A percentile compares a stretch with the other conserved stretches of the same genome.
Conservation (phyloP, 1,140 invertebrate genomes). For the Trissolcus basalis region DNA sequence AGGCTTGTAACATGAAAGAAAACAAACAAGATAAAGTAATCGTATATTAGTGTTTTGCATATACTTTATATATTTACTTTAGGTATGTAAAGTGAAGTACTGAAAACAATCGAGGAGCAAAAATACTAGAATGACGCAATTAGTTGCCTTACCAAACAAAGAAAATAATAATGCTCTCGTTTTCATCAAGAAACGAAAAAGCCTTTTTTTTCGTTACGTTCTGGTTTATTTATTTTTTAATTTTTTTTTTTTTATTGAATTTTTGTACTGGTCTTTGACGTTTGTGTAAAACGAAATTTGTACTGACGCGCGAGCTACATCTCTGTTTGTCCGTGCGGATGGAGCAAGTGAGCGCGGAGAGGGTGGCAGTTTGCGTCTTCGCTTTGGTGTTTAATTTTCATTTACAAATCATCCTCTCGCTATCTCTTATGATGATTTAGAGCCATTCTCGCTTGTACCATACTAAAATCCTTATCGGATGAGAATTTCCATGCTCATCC, state of each 20-base stretch:
- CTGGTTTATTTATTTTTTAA: constrained; percentile 4
- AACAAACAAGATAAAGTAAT: constrained; percentile 73
- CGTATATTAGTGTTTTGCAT: constrained; percentile 77
- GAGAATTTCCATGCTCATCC: too few relatives aligned
- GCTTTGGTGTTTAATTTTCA: neutral
- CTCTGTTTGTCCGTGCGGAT: constrained; percentile 30
- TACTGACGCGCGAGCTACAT: constrained; percentile 12
- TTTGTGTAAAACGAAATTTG: constrained; percentile 61
- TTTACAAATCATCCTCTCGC: neutral
- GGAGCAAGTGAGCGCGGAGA: constrained; percentile 41
- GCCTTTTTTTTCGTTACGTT: constrained; percentile 44
- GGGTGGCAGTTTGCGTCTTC: constrained; percentile 66
- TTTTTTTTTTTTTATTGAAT: too few relatives aligned
- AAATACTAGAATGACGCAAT: constrained; percentile 60
- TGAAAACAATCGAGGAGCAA: constrained; percentile 55
- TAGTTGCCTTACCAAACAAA: constrained; percentile 71
- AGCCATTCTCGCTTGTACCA: too few relatives aligned
- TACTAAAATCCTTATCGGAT: too few relatives aligned
- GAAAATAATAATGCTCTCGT: constrained; percentile 16
- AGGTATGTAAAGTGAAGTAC: constrained; percentile 71
- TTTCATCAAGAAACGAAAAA: constrained; percentile 10
- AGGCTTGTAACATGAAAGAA: constrained; percentile 77
- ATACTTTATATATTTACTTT: constrained; percentile 75
- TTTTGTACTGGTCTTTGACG: neutral
- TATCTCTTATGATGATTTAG: too few relatives aligned